A percentile compares a stretch with the other conserved stretches of the same genome.
These are phyloP conservation scores for Lacerta agilis DNA, from an alignment of 2,797 vertebrate species.

Conservation along the genomic window DNA sequence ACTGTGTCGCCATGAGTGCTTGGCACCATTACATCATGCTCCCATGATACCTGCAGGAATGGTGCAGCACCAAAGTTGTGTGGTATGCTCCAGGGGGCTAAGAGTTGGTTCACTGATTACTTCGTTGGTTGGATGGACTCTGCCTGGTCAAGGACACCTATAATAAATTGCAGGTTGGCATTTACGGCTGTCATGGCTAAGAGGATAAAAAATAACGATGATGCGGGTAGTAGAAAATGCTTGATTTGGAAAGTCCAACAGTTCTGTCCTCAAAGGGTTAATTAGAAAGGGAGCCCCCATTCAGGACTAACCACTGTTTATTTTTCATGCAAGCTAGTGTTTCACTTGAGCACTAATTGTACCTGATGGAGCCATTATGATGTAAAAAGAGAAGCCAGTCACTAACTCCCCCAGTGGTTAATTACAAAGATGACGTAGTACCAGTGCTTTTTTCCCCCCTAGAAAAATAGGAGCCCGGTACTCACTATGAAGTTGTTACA, in stretches of 20 bases:
- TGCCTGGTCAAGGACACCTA: neutral
- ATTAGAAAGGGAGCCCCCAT: constrained; percentile 80
- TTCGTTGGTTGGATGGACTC: neutral
- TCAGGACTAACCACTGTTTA: constrained; percentile 87
- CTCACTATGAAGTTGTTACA: no score
- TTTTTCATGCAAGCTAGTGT: constrained; percentile 84
- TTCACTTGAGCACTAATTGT: constrained; percentile 86
- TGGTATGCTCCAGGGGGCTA: neutral
- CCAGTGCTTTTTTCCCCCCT: no score
- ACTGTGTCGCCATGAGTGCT: neutral
- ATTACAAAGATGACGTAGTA: constrained; percentile 82
- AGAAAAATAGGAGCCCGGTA: no score
- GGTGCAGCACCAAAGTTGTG: constrained; percentile 5
- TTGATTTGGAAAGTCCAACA: constrained; percentile 50
- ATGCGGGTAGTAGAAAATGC: constrained; percentile 30
- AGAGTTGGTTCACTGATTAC: neutral
- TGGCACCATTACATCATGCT: constrained; percentile 21
- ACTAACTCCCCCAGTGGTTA: constrained; percentile 83
- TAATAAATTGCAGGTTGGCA: constrained; percentile 16
- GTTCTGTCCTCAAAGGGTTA: constrained; percentile 81
- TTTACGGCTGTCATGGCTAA: neutral
- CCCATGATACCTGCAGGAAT: neutral
- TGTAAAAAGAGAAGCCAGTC: constrained; percentile 81
- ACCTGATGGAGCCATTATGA: constrained; percentile 87
- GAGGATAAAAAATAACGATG: neutral